phyloP scores from a whole-genome alignment of 2,888 invertebrate species.

The Pterostichus madidus region DNA sequence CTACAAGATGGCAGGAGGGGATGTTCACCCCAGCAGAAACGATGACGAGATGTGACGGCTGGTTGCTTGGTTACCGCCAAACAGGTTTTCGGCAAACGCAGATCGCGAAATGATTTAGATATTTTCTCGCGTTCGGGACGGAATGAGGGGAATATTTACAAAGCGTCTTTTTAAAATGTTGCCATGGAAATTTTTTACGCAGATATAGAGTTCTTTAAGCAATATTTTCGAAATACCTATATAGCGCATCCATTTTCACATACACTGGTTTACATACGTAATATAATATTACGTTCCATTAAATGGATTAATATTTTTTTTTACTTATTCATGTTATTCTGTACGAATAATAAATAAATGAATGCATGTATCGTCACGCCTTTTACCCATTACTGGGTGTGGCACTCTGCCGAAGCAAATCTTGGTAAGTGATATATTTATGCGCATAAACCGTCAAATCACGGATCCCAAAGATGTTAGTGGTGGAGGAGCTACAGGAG shows the following conservation, averaged over 20 bases:
- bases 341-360: too few species aligned
- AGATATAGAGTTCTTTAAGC: constrained; percentile 22
- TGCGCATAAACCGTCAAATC: too few species aligned
- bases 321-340: too few species aligned
- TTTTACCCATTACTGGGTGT: too few species aligned
- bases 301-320: too few species aligned
- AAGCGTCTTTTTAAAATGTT: constrained; percentile 49
- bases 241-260: neutral
- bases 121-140: constrained; percentile 33
- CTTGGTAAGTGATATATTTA: too few species aligned
- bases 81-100: constrained; percentile 49
- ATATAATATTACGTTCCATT: too few species aligned
- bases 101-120: constrained; percentile 54
- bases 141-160: constrained; percentile 48
- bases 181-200: constrained; percentile 37
- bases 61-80: constrained; percentile 59
- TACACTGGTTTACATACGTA: too few species aligned
- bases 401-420: too few species aligned
- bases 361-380: too few species aligned
- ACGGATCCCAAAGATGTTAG: too few species aligned
- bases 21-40: constrained; percentile 38
- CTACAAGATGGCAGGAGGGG: constrained; percentile 45
- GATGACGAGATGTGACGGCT: constrained; percentile 59
- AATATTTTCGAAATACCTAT: constrained; percentile 31
- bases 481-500: too few species aligned